Conservation (phyloP, 1,140 invertebrate genomes). For the Sitophilus oryzae region DNA sequence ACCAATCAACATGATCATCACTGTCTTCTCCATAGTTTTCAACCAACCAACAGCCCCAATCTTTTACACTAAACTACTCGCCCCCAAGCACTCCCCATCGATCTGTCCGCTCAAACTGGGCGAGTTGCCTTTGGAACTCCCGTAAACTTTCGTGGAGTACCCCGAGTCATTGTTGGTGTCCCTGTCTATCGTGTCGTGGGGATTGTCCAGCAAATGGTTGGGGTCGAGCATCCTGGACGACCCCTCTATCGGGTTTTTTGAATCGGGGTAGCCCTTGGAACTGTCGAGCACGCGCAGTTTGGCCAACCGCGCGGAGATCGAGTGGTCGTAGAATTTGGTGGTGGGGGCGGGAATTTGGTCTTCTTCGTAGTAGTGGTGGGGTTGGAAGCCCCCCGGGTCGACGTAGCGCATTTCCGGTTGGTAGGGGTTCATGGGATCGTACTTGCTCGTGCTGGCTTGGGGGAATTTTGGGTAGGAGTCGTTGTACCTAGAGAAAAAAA, state of each 20-base stretch:
- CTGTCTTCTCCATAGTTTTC: too few species aligned
- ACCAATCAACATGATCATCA: too few species aligned
- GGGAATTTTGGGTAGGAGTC: conserved; percentile 15
- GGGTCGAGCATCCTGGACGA: conserved; percentile 33
- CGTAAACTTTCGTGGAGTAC: conserved; percentile 70
- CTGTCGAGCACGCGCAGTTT: conserved; percentile 37
- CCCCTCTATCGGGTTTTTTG: conserved; percentile 27
- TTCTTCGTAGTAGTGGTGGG: conserved; percentile 28
- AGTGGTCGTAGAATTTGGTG: conserved; percentile 27
- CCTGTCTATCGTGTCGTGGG: conserved; percentile 45
- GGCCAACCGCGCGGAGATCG: conserved; percentile 34
- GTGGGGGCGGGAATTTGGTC: not conserved
- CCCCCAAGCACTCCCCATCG: conserved; percentile 34
- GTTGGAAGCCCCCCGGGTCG: conserved; percentile 23
- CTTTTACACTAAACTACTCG: conserved; percentile 40
- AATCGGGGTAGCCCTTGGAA: conserved; percentile 27
- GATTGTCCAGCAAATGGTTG: conserved; percentile 24
- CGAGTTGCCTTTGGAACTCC: conserved; percentile 69
- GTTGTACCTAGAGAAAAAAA: conserved; percentile 11
- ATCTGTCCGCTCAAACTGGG: conserved; percentile 64
- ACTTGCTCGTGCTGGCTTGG: conserved; percentile 20
- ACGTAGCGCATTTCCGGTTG: conserved; percentile 28
- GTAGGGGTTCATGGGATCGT: conserved; percentile 16
- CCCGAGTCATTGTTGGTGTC: conserved; percentile 73
- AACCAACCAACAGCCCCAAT: too few species aligned